Conservation (phyloP, 2,888 invertebrate species). For the Panopea generosa region DNA sequence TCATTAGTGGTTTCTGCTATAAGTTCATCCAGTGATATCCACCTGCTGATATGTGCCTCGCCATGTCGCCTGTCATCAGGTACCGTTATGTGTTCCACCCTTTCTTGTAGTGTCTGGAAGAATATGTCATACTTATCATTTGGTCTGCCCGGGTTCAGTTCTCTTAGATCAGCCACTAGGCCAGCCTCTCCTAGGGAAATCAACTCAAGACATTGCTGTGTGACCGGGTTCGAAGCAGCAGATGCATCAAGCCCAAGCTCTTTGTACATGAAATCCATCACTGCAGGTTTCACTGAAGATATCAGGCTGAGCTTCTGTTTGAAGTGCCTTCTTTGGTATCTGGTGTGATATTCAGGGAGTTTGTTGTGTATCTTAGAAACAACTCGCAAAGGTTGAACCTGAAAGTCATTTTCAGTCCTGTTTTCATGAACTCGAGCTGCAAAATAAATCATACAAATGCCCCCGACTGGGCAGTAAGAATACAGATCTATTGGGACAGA, state of each 20-base stretch:
- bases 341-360: constrained; percentile 44
- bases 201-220: constrained; percentile 27
- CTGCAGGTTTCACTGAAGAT: constrained; percentile 29
- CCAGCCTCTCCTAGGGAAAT: constrained; percentile 45
- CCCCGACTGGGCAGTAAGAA: constrained; percentile 25
- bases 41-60: constrained; percentile 28
- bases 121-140: constrained; percentile 35
- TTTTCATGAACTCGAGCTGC: constrained; percentile 14
- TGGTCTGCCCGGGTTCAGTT: constrained; percentile 43
- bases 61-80: constrained; percentile 57
- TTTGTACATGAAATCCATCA: constrained; percentile 48
- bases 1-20: constrained; percentile 17
- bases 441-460: constrained; percentile 6
- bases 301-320: constrained; percentile 33
- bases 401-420: constrained; percentile 6
- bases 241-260: constrained; percentile 51
- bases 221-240: constrained; percentile 25
- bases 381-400: background rate
- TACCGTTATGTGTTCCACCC: constrained; percentile 46
- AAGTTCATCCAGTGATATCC: constrained; percentile 39
- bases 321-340: constrained; percentile 32
- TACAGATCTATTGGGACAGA: constrained; percentile 22
- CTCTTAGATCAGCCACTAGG: constrained; percentile 27
- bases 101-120: constrained; percentile 26
- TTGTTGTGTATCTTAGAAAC: constrained; percentile 7